Base-by-base conservation (phyloP, 2,888 invertebrate species). In the Candidula unifasciata region DNA sequence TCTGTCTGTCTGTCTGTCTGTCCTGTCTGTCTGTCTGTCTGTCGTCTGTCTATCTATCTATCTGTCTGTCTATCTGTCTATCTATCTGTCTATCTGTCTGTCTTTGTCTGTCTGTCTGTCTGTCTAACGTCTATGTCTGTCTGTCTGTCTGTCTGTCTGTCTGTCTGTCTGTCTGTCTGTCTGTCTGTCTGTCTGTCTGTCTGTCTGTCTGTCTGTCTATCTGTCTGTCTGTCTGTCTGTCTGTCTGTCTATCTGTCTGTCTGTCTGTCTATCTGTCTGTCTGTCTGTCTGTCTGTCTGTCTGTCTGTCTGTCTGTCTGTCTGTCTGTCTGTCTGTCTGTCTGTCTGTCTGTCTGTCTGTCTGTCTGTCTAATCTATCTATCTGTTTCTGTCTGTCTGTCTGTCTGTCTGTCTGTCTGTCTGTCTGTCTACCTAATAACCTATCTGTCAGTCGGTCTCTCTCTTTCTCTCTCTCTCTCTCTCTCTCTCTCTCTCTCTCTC, bases 401-500 rank as follows among this genome's bases (percentile, higher is more conserved):
- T n/a, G 30, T 69, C 35, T 69, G 30, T 33, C 30, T 33, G 69
- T 33, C 69, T 44, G 44, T 44, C 44, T 44, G 44, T 44, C 44
- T 44, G 44, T 6, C 44, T 44, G 44, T 44, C 44, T 44, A 44
- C 10, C 44, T 44, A 13, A 13, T 13, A 10, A 13, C 8, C 44
- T 44, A 13, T 44, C 8, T 13, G 44, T 44, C 44, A 10, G 44
- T 44, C 8, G 6, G 44, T 10, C 44, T 44, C 44, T 44, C n/a
- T n/a, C n/a, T n/a, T n/a, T 5, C n/a, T 21, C 5, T 64, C 10
- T 18, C 10, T 71, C 21, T 6, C 33, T 16, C 71, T 37, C 30
- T 80, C 44, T 69, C 80, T 68, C 18, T 37, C 68, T 80, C 44
- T 80, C 80, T 68, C n/a, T 66, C n/a, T 44, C 37, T 37, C 24